Percentiles rank a stretch among this genome's conserved stretches.
phyloP scores from a whole-genome alignment of 2,797 vertebrate genomes.

The Sebastes matsubarae region DNA sequence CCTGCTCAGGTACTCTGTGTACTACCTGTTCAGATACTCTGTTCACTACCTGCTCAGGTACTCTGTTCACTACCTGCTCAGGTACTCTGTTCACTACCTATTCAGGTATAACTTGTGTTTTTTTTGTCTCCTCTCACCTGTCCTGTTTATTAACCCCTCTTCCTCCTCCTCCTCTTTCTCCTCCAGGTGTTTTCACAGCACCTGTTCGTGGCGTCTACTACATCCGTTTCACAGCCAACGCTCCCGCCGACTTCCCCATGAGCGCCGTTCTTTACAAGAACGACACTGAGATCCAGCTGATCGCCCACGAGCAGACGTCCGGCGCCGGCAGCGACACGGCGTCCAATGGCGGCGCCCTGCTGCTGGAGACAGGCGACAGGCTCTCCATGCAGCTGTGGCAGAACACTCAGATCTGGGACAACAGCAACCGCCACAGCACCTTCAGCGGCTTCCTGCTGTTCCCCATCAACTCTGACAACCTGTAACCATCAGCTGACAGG shows the following conservation, averaged over 20 bases:
- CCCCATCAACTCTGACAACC: background rate
- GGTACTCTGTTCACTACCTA: background rate
- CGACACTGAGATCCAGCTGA: background rate
- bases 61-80: no score
- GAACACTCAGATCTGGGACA: conserved; percentile 65
- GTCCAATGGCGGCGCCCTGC: conserved; percentile 59
- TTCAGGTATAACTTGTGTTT: no score
- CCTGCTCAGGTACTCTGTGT: background rate
- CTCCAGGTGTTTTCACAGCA: conserved; percentile 55
- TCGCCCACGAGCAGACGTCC: conserved; percentile 46
- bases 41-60: no score
- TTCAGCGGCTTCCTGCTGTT: conserved; percentile 65
- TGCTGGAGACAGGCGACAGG: conserved; percentile 57
- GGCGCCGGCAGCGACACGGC: conserved; percentile 63
- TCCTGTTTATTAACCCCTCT: background rate
- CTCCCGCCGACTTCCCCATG: conserved; percentile 41
- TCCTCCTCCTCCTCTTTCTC: no score
- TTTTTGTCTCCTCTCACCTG: background rate
- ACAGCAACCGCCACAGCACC: conserved; percentile 66
- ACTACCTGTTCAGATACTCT: no score
- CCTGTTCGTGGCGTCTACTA: conserved; percentile 61
- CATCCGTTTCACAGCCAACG: conserved; percentile 55
- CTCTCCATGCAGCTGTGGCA: conserved; percentile 46
- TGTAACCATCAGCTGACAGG: background rate
- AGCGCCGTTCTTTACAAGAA: conserved; percentile 60